These are phyloP conservation scores for Avahi laniger DNA, from an alignment of 2,797 vertebrate genomes.

Conservation along the genomic window DNA sequence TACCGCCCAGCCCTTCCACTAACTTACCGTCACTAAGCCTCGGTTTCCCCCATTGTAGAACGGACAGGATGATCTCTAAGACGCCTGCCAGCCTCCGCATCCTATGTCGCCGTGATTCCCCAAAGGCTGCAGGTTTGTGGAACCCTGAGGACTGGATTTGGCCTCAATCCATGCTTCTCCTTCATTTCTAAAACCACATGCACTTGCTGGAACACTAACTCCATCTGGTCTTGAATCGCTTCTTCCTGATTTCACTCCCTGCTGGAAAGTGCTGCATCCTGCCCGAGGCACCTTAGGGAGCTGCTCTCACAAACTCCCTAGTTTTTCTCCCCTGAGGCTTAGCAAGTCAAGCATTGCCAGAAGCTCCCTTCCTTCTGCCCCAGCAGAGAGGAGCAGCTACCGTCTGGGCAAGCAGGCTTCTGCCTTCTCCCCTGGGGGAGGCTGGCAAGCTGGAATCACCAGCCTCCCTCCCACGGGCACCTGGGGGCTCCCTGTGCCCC, in stretches of 20 bases:
- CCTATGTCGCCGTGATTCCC: neutral
- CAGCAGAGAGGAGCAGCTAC: constrained; percentile 23
- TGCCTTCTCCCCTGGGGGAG: neutral
- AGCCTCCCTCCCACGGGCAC: neutral
- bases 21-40: neutral
- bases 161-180: constrained; percentile 46
- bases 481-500: neutral
- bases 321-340: constrained; percentile 72
- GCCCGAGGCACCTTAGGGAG: constrained; percentile 69
- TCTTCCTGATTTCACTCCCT: constrained; percentile 63
- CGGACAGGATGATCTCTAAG: neutral
- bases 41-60: neutral
- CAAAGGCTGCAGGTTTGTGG: constrained; percentile 40
- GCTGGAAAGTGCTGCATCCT: constrained; percentile 53
- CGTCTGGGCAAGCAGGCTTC: neutral
- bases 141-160: constrained; percentile 55
- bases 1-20: neutral
- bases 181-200: constrained; percentile 56
- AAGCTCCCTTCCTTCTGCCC: constrained; percentile 50
- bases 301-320: constrained; percentile 65
- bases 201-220: constrained; percentile 72
- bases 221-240: constrained; percentile 74
- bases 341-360: constrained; percentile 64
- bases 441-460: neutral
- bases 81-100: neutral